Percentiles rank a stretch among this genome's conserved stretches.
Evolutionary conservation across 1,140 invertebrate species (phyloP).

Genomic region (Galendromus occidentalis): DNA sequence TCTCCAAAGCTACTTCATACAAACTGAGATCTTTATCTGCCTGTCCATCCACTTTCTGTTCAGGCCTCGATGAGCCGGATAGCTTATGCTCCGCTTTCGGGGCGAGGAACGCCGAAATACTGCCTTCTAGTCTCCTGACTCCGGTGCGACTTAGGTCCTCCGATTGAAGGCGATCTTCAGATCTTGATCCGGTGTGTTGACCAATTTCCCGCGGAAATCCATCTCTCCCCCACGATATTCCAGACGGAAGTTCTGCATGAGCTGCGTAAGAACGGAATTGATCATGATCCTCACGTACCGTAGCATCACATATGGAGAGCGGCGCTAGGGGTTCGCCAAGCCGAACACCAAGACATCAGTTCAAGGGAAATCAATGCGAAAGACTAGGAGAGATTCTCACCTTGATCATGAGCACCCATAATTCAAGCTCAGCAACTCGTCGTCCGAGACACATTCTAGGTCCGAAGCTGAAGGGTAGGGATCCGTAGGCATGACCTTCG

Average conservation of each 20-base stretch:
- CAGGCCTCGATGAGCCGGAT: too few species aligned
- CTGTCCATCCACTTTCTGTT: too few species aligned
- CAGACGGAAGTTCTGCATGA: slow-evolving; percentile 18
- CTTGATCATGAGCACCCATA: slow-evolving; percentile 15
- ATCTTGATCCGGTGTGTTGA: slow-evolving; percentile 1
- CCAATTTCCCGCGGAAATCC: slow-evolving; percentile 10
- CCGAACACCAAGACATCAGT: too few species aligned
- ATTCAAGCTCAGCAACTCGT: slow-evolving; percentile 17
- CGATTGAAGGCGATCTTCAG: background rate
- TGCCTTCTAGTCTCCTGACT: too few species aligned
- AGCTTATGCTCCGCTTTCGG: too few species aligned
- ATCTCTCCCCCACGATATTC: slow-evolving; percentile 14
- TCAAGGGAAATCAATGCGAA: too few species aligned
- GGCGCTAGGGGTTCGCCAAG: too few species aligned
- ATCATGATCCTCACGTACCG: background rate
- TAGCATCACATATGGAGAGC: too few species aligned
- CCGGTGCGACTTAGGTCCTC: background rate
- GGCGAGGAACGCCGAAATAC: too few species aligned
- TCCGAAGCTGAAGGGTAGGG: slow-evolving; percentile 40
- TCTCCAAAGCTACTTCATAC: too few species aligned
- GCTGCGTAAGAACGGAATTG: background rate
- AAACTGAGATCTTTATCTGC: too few species aligned
- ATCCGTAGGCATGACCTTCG: slow-evolving; percentile 27
- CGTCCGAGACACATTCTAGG: slow-evolving; percentile 34
- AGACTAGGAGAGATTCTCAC: background rate